phyloP scores from a whole-genome alignment of 2,797 vertebrate genomes.

The Anguilla megastoma region DNA sequence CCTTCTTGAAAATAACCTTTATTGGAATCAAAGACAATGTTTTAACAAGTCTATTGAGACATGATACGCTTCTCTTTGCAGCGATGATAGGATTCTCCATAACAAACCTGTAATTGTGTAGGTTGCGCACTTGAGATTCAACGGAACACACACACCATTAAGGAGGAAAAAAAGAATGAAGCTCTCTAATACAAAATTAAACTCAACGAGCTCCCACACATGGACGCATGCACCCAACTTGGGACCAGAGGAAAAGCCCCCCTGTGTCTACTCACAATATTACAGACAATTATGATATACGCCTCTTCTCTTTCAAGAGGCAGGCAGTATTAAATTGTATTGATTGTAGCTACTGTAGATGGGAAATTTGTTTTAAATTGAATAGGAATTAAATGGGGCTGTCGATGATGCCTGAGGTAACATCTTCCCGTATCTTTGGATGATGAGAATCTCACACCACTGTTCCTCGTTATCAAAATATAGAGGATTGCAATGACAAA shows the following conservation, averaged over 20 bases:
- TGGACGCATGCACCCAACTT: not conserved
- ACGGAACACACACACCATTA: not conserved
- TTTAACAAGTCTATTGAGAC: not conserved
- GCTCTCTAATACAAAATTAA: not conserved
- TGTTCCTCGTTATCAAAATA: not conserved
- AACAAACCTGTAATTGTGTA: not conserved
- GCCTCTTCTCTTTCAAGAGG: not conserved
- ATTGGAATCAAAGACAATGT: not conserved
- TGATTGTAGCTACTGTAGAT: not conserved
- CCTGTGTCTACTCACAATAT: not conserved
- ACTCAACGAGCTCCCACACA: not conserved
- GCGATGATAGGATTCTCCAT: not conserved
- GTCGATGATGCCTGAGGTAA: not conserved
- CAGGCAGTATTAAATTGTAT: not conserved
- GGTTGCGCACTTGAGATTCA: not conserved
- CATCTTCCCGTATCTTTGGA: not conserved
- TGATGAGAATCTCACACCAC: not conserved
- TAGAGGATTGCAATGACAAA: not conserved
- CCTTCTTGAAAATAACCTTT: conserved; percentile 8
- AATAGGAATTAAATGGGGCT: not conserved
- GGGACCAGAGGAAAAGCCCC: not conserved
- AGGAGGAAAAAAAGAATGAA: not conserved
- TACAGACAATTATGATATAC: not conserved
- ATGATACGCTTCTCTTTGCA: not conserved
- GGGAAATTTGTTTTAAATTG: not conserved